Conservation (phyloP, 2,797 vertebrate genomes). For the Periophthalmus magnuspinnatus region DNA sequence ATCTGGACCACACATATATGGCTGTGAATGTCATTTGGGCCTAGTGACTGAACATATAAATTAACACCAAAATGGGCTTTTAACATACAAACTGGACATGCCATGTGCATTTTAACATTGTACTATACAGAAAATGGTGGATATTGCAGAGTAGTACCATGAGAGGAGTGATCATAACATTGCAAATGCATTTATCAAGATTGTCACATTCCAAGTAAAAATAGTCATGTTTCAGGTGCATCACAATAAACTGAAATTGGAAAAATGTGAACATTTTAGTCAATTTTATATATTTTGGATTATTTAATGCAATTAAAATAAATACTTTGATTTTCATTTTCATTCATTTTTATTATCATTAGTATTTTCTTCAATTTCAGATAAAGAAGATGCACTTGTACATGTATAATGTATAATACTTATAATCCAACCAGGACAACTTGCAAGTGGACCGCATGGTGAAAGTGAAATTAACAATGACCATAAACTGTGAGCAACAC, state of each 20-base stretch:
- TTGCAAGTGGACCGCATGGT: conserved; percentile 14
- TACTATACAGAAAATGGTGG: neutral
- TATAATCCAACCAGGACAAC: conserved; percentile 13
- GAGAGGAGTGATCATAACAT: neutral
- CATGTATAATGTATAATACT: conserved; percentile 10
- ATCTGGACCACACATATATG: conserved; percentile 44
- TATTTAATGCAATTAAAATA: neutral
- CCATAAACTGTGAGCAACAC: conserved; percentile 36
- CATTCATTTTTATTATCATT: neutral
- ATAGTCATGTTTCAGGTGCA: neutral
- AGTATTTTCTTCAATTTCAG: neutral
- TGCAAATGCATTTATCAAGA: neutral
- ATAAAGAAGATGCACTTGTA: neutral
- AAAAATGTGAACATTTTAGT: neutral
- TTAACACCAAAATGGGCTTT: conserved; percentile 22
- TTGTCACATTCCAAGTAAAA: neutral
- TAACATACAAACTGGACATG: conserved; percentile 22
- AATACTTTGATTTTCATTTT: neutral
- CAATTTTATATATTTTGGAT: neutral
- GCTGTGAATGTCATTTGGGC: conserved; percentile 39
- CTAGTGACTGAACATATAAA: conserved; percentile 39
- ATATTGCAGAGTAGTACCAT: neutral
- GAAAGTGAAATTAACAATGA: conserved; percentile 56
- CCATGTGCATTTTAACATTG: conserved; percentile 39
- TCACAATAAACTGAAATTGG: neutral